Base-by-base conservation (phyloP, 2,797 vertebrate species). In the Sebastes steindachneri region DNA sequence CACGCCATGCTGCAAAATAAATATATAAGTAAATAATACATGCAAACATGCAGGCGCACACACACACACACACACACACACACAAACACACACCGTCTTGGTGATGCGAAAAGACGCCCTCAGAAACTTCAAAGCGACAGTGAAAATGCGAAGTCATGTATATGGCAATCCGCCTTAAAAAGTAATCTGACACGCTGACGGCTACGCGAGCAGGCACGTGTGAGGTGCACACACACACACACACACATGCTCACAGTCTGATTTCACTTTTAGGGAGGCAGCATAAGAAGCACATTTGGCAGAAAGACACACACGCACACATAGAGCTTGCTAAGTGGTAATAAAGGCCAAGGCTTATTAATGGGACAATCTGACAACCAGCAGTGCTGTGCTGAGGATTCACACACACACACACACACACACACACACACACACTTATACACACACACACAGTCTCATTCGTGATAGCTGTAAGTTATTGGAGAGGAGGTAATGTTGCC, bases 301-400 rank as follows among this genome's bases (percentile, higher is more conserved):
- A 69, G 58, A 62, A 68, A 80, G 45, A 80, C 82, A 79, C 70
- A 86, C 77, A 48, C 15, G 17, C 45, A 53, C 48, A 53, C 48
- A 84, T 4, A 25, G 68, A 80, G 77, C 77, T 77, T 67, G 77
- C 82, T 87, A 89, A 92, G 89, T 86, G 86, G 80, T 88, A 91
- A 92, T 93, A 93, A 92, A 89, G 86, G 88, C 88, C 82, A 58
- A 70, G 83, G 77, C 86, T 89, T 88, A 89, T 88, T 91, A 93
- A 89, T 90, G 89, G 86, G 75, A 88, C 83, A 76, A 83, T 90
- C 81, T 91, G 91, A 90, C 87, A 91, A 87, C 65, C 87, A 81
- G 78, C 73, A 68, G 75, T 62, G 75, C 45, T 77, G 71, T 65
- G 78, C 66, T 19, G 77, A 75, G 70, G 77, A 74, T 79, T 72